phyloP scores from a whole-genome alignment of 1,140 invertebrate genomes.

The Scylla paramamosain region DNA sequence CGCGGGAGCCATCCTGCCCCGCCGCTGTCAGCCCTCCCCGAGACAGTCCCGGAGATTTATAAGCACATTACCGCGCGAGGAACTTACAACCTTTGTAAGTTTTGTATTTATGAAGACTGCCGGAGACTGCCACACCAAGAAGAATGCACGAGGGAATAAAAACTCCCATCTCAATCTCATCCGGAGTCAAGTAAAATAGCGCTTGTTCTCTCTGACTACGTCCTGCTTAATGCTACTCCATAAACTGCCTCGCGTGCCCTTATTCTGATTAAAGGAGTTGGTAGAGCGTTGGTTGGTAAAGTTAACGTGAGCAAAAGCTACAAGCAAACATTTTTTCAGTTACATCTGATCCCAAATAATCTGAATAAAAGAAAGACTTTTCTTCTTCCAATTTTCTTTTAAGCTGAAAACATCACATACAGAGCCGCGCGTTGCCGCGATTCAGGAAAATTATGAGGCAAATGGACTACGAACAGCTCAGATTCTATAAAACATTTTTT shows the following conservation, averaged over 20 bases:
- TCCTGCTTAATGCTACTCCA: too few species aligned
- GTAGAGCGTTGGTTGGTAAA: background rate
- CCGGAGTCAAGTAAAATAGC: background rate
- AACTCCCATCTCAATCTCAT: constrained; percentile 12
- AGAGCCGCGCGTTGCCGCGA: background rate
- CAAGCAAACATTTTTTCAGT: background rate
- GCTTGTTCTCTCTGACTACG: background rate
- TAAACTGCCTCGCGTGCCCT: background rate
- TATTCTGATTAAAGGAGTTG: background rate
- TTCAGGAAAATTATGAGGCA: background rate
- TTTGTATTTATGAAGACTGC: constrained; percentile 54
- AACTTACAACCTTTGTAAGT: constrained; percentile 42
- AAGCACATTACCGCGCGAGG: constrained; percentile 41
- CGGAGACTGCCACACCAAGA: constrained; percentile 25
- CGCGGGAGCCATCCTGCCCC: background rate
- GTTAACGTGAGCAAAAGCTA: background rate
- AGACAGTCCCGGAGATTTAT: constrained; percentile 31
- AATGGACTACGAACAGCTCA: background rate
- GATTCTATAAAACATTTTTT: background rate
- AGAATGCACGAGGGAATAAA: constrained; percentile 25
- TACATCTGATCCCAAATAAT: background rate
- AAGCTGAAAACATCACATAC: background rate
- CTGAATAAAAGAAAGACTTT: too few species aligned
- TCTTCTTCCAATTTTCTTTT: background rate
- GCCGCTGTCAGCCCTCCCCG: background rate